Conservation (phyloP, 2,113 vertebrate species). For the Erythrolamprus reginae region DNA sequence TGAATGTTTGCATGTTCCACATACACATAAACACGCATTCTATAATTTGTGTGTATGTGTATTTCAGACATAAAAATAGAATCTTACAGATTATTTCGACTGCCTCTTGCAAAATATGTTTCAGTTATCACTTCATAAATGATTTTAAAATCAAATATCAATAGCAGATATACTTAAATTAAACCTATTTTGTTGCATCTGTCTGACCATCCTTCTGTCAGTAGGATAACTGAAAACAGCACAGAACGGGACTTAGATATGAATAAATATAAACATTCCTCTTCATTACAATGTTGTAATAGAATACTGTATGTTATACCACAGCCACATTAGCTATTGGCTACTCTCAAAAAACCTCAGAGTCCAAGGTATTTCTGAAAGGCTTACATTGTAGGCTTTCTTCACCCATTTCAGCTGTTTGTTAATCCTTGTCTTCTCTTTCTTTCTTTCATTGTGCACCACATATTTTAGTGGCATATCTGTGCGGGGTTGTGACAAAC, state of each 20-base stretch:
- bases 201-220: background rate
- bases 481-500: background rate
- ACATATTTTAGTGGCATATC: background rate
- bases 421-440: background rate
- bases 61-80: background rate
- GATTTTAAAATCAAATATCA: background rate
- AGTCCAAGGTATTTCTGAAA: background rate
- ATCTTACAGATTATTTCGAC: background rate
- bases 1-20: background rate
- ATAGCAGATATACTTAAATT: background rate
- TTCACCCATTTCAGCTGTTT: background rate
- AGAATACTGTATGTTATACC: background rate
- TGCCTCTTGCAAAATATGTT: background rate
- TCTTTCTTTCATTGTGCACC: background rate
- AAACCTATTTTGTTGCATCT: background rate
- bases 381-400: background rate
- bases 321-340: background rate
- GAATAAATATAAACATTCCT: background rate
- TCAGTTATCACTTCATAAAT: background rate
- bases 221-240: background rate
- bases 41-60: background rate
- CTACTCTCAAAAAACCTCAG: background rate
- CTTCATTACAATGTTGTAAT: background rate
- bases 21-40: background rate
- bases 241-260: background rate